Evolutionary conservation across 2,797 vertebrate species (phyloP), one percentile per base, ranked within the genome.

Genomic region (Tenualosa ilisha): DNA sequence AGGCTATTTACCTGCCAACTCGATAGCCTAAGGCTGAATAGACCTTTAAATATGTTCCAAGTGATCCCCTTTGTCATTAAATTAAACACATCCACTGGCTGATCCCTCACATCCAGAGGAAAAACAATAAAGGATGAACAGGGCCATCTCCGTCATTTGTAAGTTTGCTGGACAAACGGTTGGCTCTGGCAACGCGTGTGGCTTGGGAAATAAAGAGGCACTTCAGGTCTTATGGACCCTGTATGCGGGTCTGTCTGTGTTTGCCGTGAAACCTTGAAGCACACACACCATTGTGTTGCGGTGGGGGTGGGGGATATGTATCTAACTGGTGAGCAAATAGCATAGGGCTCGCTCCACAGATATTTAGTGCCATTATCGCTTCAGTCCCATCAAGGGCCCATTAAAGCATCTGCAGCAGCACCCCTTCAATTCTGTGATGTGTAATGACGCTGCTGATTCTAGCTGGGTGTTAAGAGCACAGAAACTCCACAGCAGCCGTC

Each of bases 181-280:
- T 86, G 89, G 91, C 92, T 93, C 90, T 90, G 87, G 92, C 88
- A 81, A 85, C 86, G 90, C 89, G 86, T 91, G 92, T 89, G 90
- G 89, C 93, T 91, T 83, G 93, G 94, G 93, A 95, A 96, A 95
- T 95, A 93, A 94, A 93, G 92, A 93, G 91, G 93, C 93, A 92
- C 92, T 95, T 93, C 91, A 68, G 86, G 89, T 91, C 84, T 92
- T 94, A 93, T 95, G 94, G 94, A 94, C 93, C 93, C 91, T 91
- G 91, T 92, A 91, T 90, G 90, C 91, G 89, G 90, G 92, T 90
- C 86, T 86, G 88, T 91, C 89, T 86, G 89, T 94, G 92, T 94
- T 94, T 93, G 92, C 90, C 90, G 88, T 92, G 87, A 90, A 88
- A 89, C 82, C 88, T 88, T 26, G 43, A 46, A 81, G 59, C 24